Evolutionary conservation across 2,888 invertebrate species (phyloP), one percentile per base, ranked within the genome.

Genomic region (Sepiola atlantica): DNA sequence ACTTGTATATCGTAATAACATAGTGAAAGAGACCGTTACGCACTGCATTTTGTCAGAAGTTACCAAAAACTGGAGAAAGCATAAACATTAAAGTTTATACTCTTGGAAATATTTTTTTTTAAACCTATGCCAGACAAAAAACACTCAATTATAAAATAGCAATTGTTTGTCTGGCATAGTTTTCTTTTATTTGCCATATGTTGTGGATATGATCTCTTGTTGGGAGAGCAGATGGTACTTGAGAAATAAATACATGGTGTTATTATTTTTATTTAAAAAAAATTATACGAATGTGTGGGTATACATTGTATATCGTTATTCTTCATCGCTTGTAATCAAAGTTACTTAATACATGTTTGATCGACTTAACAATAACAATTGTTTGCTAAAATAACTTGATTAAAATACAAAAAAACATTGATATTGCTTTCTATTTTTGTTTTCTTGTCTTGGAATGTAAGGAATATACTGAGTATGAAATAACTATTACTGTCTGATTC

Each of bases 341-440:
- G n/a, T 77, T n/a, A n/a, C 77, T 77, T 77, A 10, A 77, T 77
- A 77, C 32, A 77, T 77, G 77, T 32, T n/a, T 77, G 32, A 12
- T 77, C 32, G n/a, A 77, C 77, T 32, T 77, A n/a, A 77, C n/a
- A 77, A 77, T 77, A 77, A 77, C 77, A 77, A 77, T n/a, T n/a
- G 12, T 32, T 77, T 77, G n/a, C 14, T 77, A 16, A n/a, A 14
- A 18, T n/a, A 77, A 77, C n/a, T 3, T 24, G 28, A 32, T 77
- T 77, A 28, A 45, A 45, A 45, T n/a, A n/a, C 10, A 77, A n/a
- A 77, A n/a, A 24, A 8, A 10, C 77, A n/a, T 28, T n/a, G 10
- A 77, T 77, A 8, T 77, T 77, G 77, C 28, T 28, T 14, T 77
- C 28, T n/a, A 77, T 32, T 32, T n/a, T 77, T 77, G n/a, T n/a